These are phyloP conservation scores for Mustela lutreola DNA, from an alignment of 2,113 vertebrate species.

Conservation along the genomic window DNA sequence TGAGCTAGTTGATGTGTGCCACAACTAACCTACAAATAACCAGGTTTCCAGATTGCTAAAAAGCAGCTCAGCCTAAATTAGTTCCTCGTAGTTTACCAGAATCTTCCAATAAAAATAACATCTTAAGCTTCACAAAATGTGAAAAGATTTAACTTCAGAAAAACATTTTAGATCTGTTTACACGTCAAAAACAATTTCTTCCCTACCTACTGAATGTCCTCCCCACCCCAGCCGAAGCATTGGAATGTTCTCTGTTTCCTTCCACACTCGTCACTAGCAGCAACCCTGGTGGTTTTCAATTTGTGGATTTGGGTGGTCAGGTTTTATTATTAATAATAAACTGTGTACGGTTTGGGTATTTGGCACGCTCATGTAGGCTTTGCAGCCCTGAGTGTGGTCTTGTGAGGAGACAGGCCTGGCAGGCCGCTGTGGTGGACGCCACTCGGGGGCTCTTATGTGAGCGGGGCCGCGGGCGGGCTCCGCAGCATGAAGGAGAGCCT, in stretches of 20 bases:
- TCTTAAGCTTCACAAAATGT: neutral
- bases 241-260: neutral
- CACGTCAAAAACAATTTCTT: neutral
- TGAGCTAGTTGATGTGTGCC: neutral
- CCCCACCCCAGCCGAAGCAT: accelerated
- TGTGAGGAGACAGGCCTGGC: neutral
- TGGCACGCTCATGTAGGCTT: neutral
- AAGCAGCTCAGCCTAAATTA: neutral
- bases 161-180: neutral
- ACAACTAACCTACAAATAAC: neutral
- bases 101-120: slow-evolving; percentile 8
- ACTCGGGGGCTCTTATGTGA: neutral
- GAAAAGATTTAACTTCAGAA: neutral
- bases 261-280: neutral
- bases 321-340: slow-evolving; percentile 29
- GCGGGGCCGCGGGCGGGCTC: neutral
- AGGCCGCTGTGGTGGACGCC: neutral
- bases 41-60: neutral
- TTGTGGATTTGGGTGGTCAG: slow-evolving; percentile 52
- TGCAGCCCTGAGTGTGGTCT: neutral
- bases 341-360: neutral
- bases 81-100: neutral
- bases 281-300: neutral
- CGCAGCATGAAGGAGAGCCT: neutral
- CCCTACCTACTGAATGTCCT: accelerated